phyloP scores from a whole-genome alignment of 2,113 vertebrate species.

The Alethe castanea region DNA sequence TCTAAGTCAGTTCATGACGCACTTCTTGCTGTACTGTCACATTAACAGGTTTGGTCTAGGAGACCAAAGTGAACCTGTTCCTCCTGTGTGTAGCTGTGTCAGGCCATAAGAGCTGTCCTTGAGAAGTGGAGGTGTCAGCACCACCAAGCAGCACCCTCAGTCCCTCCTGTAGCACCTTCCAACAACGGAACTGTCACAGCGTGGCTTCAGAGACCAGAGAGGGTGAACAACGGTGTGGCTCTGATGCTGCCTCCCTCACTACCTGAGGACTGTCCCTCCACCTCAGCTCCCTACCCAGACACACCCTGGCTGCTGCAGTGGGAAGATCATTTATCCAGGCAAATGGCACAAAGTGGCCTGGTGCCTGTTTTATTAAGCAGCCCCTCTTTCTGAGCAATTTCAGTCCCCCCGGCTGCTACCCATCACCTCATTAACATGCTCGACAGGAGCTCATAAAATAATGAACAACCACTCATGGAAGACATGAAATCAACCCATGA shows the following conservation, averaged over 20 bases:
- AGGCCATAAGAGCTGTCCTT: not conserved
- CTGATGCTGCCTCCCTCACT: fast-evolving
- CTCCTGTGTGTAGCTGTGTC: no score
- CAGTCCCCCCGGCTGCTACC: not conserved
- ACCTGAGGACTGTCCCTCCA: not conserved
- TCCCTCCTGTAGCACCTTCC: not conserved
- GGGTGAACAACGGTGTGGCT: not conserved
- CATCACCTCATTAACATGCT: not conserved
- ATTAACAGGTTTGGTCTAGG: not conserved
- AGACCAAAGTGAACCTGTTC: not conserved
- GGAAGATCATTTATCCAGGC: not conserved
- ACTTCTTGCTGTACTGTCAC: not conserved
- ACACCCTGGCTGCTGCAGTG: fast-evolving
- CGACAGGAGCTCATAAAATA: not conserved
- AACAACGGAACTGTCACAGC: fast-evolving
- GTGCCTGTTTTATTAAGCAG: not conserved
- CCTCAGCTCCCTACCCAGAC: not conserved
- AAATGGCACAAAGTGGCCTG: fast-evolving
- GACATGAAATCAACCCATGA: not conserved
- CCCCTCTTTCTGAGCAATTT: not conserved
- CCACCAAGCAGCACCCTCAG: not conserved
- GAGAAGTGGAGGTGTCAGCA: not conserved
- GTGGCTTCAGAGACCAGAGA: fast-evolving
- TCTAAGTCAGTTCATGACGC: fast-evolving
- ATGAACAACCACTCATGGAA: not conserved